A percentile compares a stretch with the other conserved stretches of the same genome.
Conservation (phyloP, 1,140 invertebrate genomes). For the Eueides isabella region DNA sequence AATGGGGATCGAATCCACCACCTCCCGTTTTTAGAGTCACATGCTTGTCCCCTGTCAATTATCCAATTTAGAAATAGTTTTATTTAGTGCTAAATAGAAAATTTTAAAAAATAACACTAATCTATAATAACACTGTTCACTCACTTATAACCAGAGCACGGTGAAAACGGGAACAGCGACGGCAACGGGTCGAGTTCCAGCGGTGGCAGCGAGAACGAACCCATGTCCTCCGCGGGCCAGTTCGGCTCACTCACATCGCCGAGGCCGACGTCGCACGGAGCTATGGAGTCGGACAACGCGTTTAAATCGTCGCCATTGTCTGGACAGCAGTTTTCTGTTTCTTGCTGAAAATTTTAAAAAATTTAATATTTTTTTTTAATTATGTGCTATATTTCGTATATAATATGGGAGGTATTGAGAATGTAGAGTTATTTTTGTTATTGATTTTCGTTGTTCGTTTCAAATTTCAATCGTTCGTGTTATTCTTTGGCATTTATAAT, state of each 20-base stretch:
- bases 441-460: too few relatives aligned
- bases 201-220: conserved; percentile 89
- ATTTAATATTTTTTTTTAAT: not conserved
- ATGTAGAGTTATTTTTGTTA: too few relatives aligned
- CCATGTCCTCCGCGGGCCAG: conserved; percentile 90
- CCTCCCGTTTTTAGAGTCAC: too few relatives aligned
- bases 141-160: conserved; percentile 88
- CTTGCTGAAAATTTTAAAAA: conserved; percentile 56
- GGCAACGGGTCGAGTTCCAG: conserved; percentile 90
- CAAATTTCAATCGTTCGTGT: too few relatives aligned
- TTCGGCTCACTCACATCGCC: conserved; percentile 69
- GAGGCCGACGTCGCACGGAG: conserved; percentile 62
- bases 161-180: conserved; percentile 88
- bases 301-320: conserved; percentile 71
- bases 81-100: too few relatives aligned
- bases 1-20: too few relatives aligned
- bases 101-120: too few relatives aligned
- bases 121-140: conserved; percentile 48
- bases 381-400: too few relatives aligned
- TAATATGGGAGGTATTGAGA: too few relatives aligned
- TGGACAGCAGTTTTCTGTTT: conserved; percentile 71
- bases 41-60: too few relatives aligned
- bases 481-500: too few relatives aligned
- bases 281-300: conserved; percentile 59
- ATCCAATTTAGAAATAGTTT: too few relatives aligned